Conservation (phyloP, 1,140 invertebrate genomes). For the Venturia canescens region DNA sequence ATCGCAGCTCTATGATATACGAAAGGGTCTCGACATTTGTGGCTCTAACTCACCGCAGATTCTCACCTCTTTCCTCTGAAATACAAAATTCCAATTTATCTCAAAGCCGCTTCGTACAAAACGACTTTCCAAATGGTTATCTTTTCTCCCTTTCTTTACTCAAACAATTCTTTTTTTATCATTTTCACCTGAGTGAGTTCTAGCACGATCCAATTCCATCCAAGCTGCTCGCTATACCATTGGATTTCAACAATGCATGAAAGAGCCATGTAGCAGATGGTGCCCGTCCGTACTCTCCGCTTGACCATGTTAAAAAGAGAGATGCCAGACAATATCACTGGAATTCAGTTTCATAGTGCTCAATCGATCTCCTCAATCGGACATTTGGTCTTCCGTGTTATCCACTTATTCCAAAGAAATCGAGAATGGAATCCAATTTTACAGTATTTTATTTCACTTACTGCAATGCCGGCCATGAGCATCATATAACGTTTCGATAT, state of each 20-base stretch:
- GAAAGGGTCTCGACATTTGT: slow-evolving; percentile 10
- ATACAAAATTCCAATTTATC: neutral
- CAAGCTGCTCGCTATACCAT: neutral
- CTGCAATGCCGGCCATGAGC: neutral
- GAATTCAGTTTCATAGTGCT: neutral
- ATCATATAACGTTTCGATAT: too few relatives aligned
- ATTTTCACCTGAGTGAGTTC: neutral
- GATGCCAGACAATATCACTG: neutral
- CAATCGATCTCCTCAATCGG: slow-evolving; percentile 5
- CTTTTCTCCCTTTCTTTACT: neutral
- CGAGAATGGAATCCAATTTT: slow-evolving; percentile 30
- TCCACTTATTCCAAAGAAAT: slow-evolving; percentile 6
- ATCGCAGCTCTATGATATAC: slow-evolving; percentile 48
- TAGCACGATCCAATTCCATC: neutral
- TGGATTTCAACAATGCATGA: neutral
- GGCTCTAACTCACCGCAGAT: slow-evolving; percentile 3
- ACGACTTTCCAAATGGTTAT: neutral
- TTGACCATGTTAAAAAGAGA: neutral
- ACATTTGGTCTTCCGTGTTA: slow-evolving; percentile 4
- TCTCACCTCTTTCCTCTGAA: neutral
- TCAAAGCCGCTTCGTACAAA: neutral
- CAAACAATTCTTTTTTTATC: too few relatives aligned
- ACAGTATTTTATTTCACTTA: slow-evolving; percentile 31
- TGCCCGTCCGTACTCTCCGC: neutral
- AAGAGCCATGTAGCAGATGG: neutral